phyloP scores from a whole-genome alignment of 2,888 invertebrate genomes.

The Acheta domesticus region DNA sequence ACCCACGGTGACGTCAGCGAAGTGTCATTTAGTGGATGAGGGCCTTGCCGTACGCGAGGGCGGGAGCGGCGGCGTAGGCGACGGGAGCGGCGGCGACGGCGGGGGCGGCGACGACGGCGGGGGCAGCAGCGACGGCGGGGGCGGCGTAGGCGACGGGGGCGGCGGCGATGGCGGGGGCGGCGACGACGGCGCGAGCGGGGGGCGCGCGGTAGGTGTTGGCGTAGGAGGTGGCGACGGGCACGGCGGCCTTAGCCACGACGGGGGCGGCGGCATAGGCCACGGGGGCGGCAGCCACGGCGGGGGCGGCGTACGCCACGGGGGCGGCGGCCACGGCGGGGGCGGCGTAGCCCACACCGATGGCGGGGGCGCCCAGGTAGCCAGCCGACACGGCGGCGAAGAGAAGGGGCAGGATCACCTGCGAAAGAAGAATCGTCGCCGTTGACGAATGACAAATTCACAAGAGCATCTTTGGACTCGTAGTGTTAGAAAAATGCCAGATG shows the following conservation, averaged over 20 bases:
- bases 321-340: conserved; percentile 27
- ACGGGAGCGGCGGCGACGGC: conserved; percentile 42
- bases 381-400: conserved; percentile 33
- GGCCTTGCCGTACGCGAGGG: conserved; percentile 38
- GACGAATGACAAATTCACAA: no score
- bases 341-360: conserved; percentile 29
- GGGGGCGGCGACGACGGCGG: conserved; percentile 38
- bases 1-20: neutral
- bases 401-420: conserved; percentile 28
- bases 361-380: conserved; percentile 26
- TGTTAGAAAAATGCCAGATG: no score
- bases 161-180: conserved; percentile 42
- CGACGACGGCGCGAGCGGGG: conserved; percentile 27
- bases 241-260: conserved; percentile 42
- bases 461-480: no score
- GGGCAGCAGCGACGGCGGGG: conserved; percentile 28
- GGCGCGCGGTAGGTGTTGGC: conserved; percentile 31
- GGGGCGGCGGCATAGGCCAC: conserved; percentile 33
- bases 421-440: neutral
- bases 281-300: conserved; percentile 40
- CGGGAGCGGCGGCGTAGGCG: conserved; percentile 39
- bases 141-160: conserved; percentile 42
- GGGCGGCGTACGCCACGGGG: conserved; percentile 30
- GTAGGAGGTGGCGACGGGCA: conserved; percentile 40
- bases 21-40: conserved; percentile 2